Base-by-base conservation (phyloP, 2,797 vertebrate species). In the Sebastes goodei region DNA sequence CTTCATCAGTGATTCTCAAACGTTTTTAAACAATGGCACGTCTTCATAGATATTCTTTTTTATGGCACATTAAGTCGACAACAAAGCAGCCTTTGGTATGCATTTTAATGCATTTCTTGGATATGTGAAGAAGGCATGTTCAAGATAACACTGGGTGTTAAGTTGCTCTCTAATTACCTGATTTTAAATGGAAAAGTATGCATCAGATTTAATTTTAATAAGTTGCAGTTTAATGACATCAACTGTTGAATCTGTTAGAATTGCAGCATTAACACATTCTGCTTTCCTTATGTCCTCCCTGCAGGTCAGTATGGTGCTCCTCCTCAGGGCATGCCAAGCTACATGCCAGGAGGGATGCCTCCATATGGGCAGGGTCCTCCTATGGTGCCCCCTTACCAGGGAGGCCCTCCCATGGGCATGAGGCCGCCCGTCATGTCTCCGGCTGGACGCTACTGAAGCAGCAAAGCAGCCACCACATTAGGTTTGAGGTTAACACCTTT, bases 401-500 rank as follows among this genome's bases (percentile, higher is more conserved):
- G 97, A 93, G 99, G 97, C 89, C 98, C 98, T 81, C 98, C 98
- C 42, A 97, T 99, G 97, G 98, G 97, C 94, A 98, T 99, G 97
- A 97, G 98, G 96, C 99, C 98, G 80, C 99, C 98, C 55, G 98
- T 99, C 93, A 99, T 99, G 98, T 99, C 98, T 83, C 99, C 98
- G 74, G 98, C 98, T 82, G 98, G 97, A 95, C 98, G 98, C 94
- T 99, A 99, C 96, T 99, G 98, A 99, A 95, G 94, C 95, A 92
- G 93, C 95, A 93, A 93, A 95, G 95, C 93, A 95, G 90, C 96
- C 95, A 94, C 95, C 95, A 96, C 93, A 97, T 97, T 99, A 98
- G 97, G 98, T 98, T 99, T 99, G 98, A 97, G 97, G 98, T 98
- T 99, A 97, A 98, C 97, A 98, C 97, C 96, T 97, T 97, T 98